phyloP scores from a whole-genome alignment of 2,113 vertebrate genomes.

The Phaetusa simplex region DNA sequence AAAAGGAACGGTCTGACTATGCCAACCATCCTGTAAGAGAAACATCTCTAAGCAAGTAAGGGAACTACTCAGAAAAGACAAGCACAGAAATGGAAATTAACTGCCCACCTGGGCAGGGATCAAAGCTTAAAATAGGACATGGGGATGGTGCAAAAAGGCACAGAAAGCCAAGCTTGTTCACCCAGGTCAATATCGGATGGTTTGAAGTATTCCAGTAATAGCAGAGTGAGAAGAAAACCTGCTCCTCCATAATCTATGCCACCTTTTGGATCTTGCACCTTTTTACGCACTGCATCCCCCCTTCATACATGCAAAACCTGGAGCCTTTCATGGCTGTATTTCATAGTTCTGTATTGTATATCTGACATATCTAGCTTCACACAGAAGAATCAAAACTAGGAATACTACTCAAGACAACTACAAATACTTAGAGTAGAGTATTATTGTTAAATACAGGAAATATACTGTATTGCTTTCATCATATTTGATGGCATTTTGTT shows the following conservation, averaged over 20 bases:
- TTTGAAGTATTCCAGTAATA: not conserved
- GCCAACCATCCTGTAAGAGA: not conserved
- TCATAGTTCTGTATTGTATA: not conserved
- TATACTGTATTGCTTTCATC: not conserved
- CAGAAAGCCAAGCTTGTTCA: not conserved
- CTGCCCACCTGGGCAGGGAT: not conserved
- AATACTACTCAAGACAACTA: not conserved
- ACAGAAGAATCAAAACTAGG: not conserved
- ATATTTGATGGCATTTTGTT: not conserved
- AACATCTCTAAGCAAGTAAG: not conserved
- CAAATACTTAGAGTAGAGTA: not conserved
- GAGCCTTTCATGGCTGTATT: not conserved
- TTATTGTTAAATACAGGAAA: not conserved
- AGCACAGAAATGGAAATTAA: not conserved
- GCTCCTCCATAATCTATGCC: not conserved
- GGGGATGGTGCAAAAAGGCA: not conserved
- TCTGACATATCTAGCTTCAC: not conserved
- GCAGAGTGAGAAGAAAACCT: not conserved
- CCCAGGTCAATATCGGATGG: not conserved
- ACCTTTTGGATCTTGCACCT: not conserved
- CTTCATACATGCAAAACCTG: not conserved
- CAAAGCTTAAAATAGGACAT: not conserved
- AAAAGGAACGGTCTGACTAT: not conserved
- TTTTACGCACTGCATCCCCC: not conserved
- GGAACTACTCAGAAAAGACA: not conserved